Percentiles rank a stretch among this genome's conserved stretches.
Evolutionary conservation across 2,888 invertebrate genomes (phyloP).

Genomic region (Panopea generosa): DNA sequence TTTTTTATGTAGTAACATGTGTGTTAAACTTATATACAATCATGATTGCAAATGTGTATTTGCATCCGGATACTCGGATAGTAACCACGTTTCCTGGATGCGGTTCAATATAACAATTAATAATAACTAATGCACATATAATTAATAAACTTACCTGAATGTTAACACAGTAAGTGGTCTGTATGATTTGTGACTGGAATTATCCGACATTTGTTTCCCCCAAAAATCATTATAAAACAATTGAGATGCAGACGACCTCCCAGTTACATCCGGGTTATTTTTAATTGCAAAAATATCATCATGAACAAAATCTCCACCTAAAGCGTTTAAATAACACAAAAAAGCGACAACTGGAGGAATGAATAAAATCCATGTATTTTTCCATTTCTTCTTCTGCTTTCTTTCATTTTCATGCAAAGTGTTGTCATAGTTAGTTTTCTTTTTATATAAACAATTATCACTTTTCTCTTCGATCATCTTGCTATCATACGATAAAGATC

Average conservation of each 20-base stretch:
- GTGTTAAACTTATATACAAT: too few relatives aligned
- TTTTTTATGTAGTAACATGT: too few relatives aligned
- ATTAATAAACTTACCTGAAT: conserved; percentile 92
- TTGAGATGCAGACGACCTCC: conserved; percentile 83
- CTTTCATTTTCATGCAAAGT: not conserved
- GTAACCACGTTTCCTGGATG: too few relatives aligned
- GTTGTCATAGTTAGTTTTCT: not conserved
- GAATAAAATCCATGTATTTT: conserved; percentile 6
- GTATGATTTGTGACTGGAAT: conserved; percentile 94
- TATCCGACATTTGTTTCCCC: conserved; percentile 95
- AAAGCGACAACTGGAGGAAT: conserved; percentile 62
- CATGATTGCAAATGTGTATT: too few relatives aligned
- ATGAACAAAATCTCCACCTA: conserved; percentile 91
- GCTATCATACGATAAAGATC: too few relatives aligned
- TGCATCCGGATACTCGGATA: too few relatives aligned
- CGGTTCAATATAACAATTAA: too few relatives aligned
- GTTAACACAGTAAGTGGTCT: conserved; percentile 93
- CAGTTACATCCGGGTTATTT: conserved; percentile 92
- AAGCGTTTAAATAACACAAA: conserved; percentile 72
- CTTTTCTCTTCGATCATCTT: not conserved
- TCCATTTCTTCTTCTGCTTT: not conserved
- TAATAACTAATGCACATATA: too few relatives aligned
- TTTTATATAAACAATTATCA: conserved; percentile 1
- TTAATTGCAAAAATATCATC: conserved; percentile 94
- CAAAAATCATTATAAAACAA: conserved; percentile 89